phyloP scores from a whole-genome alignment of 2,797 vertebrate genomes.

The Pempheris klunzingeri region DNA sequence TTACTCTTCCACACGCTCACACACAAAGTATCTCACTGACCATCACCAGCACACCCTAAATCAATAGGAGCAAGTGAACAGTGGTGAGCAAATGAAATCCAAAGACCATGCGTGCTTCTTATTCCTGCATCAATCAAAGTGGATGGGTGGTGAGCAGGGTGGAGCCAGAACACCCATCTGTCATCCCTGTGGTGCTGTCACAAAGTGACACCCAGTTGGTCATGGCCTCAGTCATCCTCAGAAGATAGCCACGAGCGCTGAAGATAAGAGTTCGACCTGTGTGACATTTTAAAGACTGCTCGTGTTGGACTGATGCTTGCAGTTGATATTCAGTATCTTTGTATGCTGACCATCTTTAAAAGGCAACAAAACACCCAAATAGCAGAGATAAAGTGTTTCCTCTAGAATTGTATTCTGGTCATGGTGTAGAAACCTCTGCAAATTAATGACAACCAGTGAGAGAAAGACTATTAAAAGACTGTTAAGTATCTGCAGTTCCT shows the following conservation, averaged over 20 bases:
- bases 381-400: conserved; percentile 18
- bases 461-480: conserved; percentile 37
- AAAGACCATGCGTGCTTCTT: conserved; percentile 74
- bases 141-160: conserved; percentile 69
- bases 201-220: conserved; percentile 70
- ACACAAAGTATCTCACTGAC: conserved; percentile 39
- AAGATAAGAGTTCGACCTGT: conserved; percentile 44
- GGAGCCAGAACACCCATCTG: conserved; percentile 69
- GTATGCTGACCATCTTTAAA: conserved; percentile 15
- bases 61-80: conserved; percentile 79
- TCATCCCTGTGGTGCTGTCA: conserved; percentile 65
- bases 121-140: conserved; percentile 79
- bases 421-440: conserved; percentile 24
- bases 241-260: conserved; percentile 33
- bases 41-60: conserved; percentile 68
- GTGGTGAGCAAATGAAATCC: conserved; percentile 82
- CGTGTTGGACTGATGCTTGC: conserved; percentile 15
- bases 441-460: conserved; percentile 32
- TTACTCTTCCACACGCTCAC: conserved; percentile 33
- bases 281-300: conserved; percentile 29
- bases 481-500: conserved; percentile 35
- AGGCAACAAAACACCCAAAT: conserved; percentile 12
- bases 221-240: conserved; percentile 56
- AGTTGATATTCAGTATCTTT: conserved; percentile 21
- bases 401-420: conserved; percentile 2